phyloP scores from a whole-genome alignment of 1,140 invertebrate genomes.

The Procambarus virginalis region DNA sequence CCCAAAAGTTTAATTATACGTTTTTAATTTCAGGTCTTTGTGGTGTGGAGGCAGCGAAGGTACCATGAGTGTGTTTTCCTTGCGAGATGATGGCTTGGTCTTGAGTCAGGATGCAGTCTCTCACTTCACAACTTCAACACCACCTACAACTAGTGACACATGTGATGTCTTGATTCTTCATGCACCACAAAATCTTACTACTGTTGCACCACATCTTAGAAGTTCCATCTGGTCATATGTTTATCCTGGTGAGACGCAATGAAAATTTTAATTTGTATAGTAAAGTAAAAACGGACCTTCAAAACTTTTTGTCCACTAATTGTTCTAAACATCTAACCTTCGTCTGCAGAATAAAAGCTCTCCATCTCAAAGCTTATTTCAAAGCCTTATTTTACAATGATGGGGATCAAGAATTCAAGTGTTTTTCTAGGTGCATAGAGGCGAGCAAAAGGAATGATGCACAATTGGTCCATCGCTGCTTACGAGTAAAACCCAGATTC shows the following conservation, averaged over 20 bases:
- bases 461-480: too few species aligned
- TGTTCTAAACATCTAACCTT: too few species aligned
- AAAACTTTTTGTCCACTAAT: too few species aligned
- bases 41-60: constrained; percentile 87
- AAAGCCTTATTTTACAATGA: too few species aligned
- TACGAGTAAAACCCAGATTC: too few species aligned
- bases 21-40: constrained; percentile 76
- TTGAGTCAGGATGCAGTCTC: constrained; percentile 79
- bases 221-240: constrained; percentile 84
- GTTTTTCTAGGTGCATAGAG: too few species aligned
- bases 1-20: too few species aligned
- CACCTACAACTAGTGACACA: constrained; percentile 36
- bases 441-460: too few species aligned
- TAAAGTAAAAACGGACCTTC: too few species aligned
- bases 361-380: too few species aligned
- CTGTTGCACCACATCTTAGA: constrained; percentile 56
- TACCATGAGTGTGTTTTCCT: constrained; percentile 81
- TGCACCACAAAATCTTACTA: constrained; percentile 38
- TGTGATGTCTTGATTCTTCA: constrained; percentile 64
- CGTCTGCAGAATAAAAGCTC: too few species aligned
- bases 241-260: constrained; percentile 75
- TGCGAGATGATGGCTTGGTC: constrained; percentile 79
- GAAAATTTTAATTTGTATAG: background rate
- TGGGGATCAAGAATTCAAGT: too few species aligned
- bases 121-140: constrained; percentile 74